phyloP scores from a whole-genome alignment of 2,888 invertebrate species.

The Eretmocerus hayati region DNA sequence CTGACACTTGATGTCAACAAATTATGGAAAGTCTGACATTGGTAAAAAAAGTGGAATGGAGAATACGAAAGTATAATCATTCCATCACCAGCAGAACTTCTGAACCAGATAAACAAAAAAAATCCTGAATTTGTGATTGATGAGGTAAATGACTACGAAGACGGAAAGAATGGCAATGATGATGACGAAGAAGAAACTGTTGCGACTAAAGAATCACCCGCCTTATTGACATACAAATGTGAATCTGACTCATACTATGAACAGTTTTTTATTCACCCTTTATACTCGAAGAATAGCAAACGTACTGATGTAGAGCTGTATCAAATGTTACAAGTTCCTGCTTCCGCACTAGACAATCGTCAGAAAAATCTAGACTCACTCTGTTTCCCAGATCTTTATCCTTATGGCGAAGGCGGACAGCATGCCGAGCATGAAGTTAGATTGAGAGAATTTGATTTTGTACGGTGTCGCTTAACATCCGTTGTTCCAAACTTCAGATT shows the following conservation, averaged over 20 bases:
- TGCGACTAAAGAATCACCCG: background rate
- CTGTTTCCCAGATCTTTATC: slow-evolving; percentile 28
- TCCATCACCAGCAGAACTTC: slow-evolving; percentile 20
- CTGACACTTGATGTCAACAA: slow-evolving; percentile 34
- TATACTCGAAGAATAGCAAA: slow-evolving; percentile 25
- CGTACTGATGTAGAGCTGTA: slow-evolving; percentile 23
- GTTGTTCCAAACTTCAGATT: slow-evolving; percentile 26
- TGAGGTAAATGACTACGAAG: background rate
- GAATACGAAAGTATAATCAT: slow-evolving; percentile 29
- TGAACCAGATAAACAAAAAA: background rate
- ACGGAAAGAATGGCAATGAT: slow-evolving; percentile 2
- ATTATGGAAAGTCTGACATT: slow-evolving; percentile 28
- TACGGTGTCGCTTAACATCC: slow-evolving; percentile 25
- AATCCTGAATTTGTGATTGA: background rate
- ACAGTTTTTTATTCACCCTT: slow-evolving; percentile 21
- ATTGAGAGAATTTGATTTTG: slow-evolving; percentile 23
- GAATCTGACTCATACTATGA: slow-evolving; percentile 18
- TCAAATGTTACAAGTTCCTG: slow-evolving; percentile 26
- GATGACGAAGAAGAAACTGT: background rate
- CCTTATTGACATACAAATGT: slow-evolving; percentile 16
- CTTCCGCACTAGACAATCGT: slow-evolving; percentile 23
- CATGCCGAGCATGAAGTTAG: background rate
- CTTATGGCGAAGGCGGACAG: slow-evolving; percentile 24
- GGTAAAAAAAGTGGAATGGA: slow-evolving; percentile 32
- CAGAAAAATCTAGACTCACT: slow-evolving; percentile 23